A percentile compares a stretch with the other conserved stretches of the same genome.
Conservation (phyloP, 1,140 invertebrate species). For the Trichogramma pretiosum region DNA sequence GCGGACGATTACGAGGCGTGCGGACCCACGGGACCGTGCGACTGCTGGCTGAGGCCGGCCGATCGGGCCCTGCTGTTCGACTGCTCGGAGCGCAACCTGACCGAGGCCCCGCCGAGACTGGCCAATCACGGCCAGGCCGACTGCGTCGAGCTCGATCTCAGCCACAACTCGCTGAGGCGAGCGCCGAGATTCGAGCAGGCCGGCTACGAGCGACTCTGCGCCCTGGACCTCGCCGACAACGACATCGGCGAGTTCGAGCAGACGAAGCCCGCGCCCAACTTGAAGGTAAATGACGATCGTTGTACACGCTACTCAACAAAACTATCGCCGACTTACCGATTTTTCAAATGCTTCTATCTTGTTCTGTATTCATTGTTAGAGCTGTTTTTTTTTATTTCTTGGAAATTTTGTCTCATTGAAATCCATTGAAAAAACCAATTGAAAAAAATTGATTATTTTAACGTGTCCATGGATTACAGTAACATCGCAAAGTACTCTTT, state of each 20-base stretch:
- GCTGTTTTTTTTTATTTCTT: not conserved
- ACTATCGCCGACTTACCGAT: too few relatives aligned
- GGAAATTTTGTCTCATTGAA: not conserved
- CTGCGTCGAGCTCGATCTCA: slow-evolving; percentile 45
- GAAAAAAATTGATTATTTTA: not conserved
- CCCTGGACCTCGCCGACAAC: not conserved
- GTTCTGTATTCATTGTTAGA: too few relatives aligned
- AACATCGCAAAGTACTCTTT: too few relatives aligned
- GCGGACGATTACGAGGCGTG: not conserved
- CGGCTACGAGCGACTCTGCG: slow-evolving; percentile 26
- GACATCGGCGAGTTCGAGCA: not conserved
- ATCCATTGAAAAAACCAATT: not conserved
- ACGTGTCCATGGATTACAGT: not conserved
- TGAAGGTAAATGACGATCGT: slow-evolving; percentile 11
- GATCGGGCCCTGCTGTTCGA: slow-evolving; percentile 38
- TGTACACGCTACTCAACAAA: slow-evolving; percentile 16
- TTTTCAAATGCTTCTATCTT: too few relatives aligned
- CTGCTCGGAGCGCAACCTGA: slow-evolving; percentile 52
- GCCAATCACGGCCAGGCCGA: slow-evolving; percentile 43
- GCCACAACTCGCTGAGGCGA: slow-evolving; percentile 47
- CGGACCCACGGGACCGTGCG: not conserved
- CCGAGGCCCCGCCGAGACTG: slow-evolving; percentile 35
- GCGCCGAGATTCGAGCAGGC: slow-evolving; percentile 46
- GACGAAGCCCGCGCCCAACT: not conserved
- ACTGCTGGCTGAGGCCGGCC: slow-evolving; percentile 12